A percentile compares a stretch with the other conserved stretches of the same genome.
These are phyloP conservation scores for Eremophila alpestris DNA, from an alignment of 2,797 vertebrate species.

Conservation along the genomic window DNA sequence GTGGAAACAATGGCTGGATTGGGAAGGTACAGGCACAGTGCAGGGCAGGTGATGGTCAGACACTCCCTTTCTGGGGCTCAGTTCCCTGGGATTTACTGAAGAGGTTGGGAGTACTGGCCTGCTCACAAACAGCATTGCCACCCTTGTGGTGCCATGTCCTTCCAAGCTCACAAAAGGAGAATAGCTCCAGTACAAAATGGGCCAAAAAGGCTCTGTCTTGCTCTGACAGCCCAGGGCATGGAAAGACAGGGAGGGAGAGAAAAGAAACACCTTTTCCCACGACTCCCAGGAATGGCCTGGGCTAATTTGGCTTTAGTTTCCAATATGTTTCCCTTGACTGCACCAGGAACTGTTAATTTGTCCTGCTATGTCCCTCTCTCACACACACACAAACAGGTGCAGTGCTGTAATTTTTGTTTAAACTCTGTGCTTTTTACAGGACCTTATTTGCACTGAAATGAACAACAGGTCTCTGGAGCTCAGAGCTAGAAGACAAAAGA, in stretches of 20 bases:
- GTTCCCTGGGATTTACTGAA: neutral
- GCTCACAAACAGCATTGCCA: neutral
- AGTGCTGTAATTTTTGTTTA: neutral
- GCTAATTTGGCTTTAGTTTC: conserved; percentile 4
- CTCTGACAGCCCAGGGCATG: neutral
- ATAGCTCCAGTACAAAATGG: neutral
- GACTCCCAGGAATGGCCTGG: neutral
- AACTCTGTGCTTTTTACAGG: neutral
- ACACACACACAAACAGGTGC: neutral
- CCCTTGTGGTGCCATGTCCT: rapidly evolving
- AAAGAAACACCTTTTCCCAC: neutral
- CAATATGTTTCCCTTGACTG: neutral
- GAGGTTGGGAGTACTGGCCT: neutral
- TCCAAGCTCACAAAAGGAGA: neutral
- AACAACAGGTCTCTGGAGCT: neutral
- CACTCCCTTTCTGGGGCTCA: neutral
- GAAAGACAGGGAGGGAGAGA: neutral
- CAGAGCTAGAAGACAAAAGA: neutral
- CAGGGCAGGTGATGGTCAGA: neutral
- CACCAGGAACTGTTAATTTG: neutral
- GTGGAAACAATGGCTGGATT: neutral
- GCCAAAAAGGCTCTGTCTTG: neutral
- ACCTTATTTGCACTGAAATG: neutral
- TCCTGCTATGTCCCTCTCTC: neutral
- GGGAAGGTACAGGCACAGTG: neutral